Evolutionary conservation across 2,797 vertebrate genomes (phyloP).

Genomic region (Aulostomus chinensis): DNA sequence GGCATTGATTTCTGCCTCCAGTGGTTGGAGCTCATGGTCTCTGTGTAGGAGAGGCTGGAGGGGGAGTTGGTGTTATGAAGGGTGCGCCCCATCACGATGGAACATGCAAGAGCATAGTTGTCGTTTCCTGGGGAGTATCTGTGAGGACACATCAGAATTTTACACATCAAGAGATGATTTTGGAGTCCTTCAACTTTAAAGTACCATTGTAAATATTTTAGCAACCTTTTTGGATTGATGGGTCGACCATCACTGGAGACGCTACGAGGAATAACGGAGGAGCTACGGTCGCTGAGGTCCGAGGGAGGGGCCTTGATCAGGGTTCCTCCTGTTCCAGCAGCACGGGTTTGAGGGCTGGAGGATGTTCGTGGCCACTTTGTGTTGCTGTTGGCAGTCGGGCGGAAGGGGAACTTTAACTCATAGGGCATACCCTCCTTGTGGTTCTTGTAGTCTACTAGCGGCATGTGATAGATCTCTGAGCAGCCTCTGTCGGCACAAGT

Average conservation of each 20-base stretch:
- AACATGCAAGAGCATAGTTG: constrained; percentile 93
- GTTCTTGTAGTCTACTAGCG: constrained; percentile 96
- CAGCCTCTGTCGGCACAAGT: constrained; percentile 84
- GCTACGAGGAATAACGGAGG: constrained; percentile 89
- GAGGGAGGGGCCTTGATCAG: constrained; percentile 83
- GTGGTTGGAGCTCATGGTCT: constrained; percentile 83
- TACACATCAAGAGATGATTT: neutral
- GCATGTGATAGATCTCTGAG: constrained; percentile 96
- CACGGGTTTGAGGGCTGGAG: constrained; percentile 81
- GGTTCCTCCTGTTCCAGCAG: constrained; percentile 80
- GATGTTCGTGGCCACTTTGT: constrained; percentile 92
- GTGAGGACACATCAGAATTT: constrained; percentile 17
- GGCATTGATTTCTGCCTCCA: constrained; percentile 93
- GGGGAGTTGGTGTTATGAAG: constrained; percentile 90
- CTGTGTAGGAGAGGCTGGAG: constrained; percentile 86
- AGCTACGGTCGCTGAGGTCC: constrained; percentile 79
- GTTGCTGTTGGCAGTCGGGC: constrained; percentile 86
- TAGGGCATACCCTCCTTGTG: constrained; percentile 92
- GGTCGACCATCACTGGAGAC: constrained; percentile 95
- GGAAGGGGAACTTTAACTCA: constrained; percentile 95
- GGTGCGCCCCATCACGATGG: constrained; percentile 89
- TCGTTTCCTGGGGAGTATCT: constrained; percentile 94
- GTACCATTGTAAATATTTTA: too few species aligned
- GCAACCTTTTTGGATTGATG: constrained; percentile 87
- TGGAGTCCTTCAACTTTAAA: constrained; percentile 5